These are phyloP conservation scores for Lasioglossum oenotherae DNA, from an alignment of 2,888 invertebrate genomes.

Conservation along the genomic window DNA sequence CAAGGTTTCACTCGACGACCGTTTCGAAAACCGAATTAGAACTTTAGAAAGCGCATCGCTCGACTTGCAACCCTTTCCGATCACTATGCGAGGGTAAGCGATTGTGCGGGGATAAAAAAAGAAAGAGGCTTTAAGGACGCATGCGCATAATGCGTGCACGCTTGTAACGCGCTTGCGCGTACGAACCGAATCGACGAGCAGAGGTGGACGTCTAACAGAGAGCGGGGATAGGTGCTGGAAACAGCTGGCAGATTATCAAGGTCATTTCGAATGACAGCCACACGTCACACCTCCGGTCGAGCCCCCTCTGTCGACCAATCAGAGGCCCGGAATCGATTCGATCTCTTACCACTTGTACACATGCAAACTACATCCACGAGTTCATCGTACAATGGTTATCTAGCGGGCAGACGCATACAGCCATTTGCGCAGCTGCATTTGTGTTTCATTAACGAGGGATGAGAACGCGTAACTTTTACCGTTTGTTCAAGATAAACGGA, in stretches of 20 bases:
- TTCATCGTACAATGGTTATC: conserved; percentile 39
- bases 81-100: background rate
- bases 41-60: conserved; percentile 11
- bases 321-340: conserved; percentile 50
- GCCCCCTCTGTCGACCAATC: conserved; percentile 76
- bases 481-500: background rate
- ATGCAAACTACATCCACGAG: conserved; percentile 45
- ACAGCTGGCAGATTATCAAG: conserved; percentile 78
- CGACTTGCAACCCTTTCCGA: conserved; percentile 5
- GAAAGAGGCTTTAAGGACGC: background rate
- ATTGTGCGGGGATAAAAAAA: background rate
- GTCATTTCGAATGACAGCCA: conserved; percentile 74
- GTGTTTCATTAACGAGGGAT: background rate
- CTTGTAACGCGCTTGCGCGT: conserved; percentile 29
- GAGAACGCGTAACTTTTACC: background rate
- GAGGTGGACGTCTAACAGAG: conserved; percentile 29
- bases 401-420: conserved; percentile 1
- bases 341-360: conserved; percentile 35
- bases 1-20: conserved; percentile 26
- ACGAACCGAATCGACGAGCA: conserved; percentile 1
- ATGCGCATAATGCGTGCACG: conserved; percentile 21
- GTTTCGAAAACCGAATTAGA: background rate
- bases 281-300: conserved; percentile 77
- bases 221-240: conserved; percentile 61
- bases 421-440: conserved; percentile 15